These are phyloP conservation scores for Drosophila miranda DNA, from an alignment of 1,140 invertebrate species.

Conservation along the genomic window DNA sequence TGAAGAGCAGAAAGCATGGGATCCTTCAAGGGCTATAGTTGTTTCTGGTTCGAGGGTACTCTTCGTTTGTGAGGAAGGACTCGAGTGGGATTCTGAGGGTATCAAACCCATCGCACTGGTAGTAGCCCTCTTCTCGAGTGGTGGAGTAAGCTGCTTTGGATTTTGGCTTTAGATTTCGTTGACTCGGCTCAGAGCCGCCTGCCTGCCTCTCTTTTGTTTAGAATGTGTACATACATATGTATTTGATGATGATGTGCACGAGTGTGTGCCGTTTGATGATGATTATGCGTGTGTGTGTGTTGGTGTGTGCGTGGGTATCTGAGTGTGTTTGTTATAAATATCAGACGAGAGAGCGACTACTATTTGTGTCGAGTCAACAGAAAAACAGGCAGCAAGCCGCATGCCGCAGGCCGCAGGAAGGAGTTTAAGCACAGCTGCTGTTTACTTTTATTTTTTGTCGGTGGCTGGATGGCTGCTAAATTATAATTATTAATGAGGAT, in stretches of 20 bases:
- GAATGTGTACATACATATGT: background rate
- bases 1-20: no score
- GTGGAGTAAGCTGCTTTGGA: constrained; percentile 55
- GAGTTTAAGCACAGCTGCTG: constrained; percentile 26
- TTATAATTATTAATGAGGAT: constrained; percentile 76
- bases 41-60: no score
- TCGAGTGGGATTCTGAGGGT: constrained; percentile 5
- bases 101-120: background rate
- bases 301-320: constrained; percentile 8
- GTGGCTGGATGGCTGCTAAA: constrained; percentile 32
- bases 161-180: constrained; percentile 71
- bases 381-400: constrained; percentile 20
- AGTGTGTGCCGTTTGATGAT: constrained; percentile 3
- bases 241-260: constrained; percentile 15
- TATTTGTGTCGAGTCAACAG: constrained; percentile 56
- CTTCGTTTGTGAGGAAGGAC: no score
- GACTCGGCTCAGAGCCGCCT: constrained; percentile 56
- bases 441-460: constrained; percentile 12
- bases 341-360: constrained; percentile 56
- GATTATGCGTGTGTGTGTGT: constrained; percentile 13
- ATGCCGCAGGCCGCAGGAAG: no score
- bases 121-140: constrained; percentile 1
- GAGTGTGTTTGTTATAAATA: constrained; percentile 64
- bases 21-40: no score
- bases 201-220: constrained; percentile 58